Conservation (phyloP, 2,888 invertebrate species). For the Diplazon laetatorius region DNA sequence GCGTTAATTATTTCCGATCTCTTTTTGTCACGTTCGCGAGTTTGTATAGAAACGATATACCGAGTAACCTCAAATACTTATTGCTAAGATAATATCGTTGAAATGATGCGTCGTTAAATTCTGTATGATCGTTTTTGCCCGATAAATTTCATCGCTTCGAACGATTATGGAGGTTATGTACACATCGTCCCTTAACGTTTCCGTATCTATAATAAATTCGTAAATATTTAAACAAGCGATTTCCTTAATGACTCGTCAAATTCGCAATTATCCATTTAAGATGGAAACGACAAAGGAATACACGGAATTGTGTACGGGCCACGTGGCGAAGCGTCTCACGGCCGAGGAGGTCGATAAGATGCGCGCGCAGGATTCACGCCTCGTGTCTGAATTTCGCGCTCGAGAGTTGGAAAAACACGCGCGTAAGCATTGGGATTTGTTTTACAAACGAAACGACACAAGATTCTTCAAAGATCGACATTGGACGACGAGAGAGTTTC, state of each 20-base stretch:
- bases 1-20: neutral
- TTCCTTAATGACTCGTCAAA: no score
- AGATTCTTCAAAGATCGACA: constrained; percentile 97
- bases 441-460: constrained; percentile 97
- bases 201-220: neutral
- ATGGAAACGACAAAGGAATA: constrained; percentile 30
- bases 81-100: no score
- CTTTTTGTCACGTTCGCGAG: neutral
- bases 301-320: constrained; percentile 66
- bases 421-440: constrained; percentile 96
- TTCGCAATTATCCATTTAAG: neutral
- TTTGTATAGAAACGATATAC: neutral
- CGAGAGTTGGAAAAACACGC: constrained; percentile 91
- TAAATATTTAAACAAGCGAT: neutral
- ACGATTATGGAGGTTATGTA: neutral
- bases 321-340: constrained; percentile 84
- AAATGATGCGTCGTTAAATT: neutral
- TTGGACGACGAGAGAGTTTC: constrained; percentile 98
- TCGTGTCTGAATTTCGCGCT: constrained; percentile 90
- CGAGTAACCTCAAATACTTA: no score
- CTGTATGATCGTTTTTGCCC: neutral
- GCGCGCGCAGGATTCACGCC: constrained; percentile 87
- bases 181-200: neutral
- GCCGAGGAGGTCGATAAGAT: constrained; percentile 86
- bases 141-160: neutral